Percentiles rank a stretch among this genome's conserved stretches.
Evolutionary conservation across 2,888 invertebrate genomes (phyloP).

Genomic region (Sisyra nigra): DNA sequence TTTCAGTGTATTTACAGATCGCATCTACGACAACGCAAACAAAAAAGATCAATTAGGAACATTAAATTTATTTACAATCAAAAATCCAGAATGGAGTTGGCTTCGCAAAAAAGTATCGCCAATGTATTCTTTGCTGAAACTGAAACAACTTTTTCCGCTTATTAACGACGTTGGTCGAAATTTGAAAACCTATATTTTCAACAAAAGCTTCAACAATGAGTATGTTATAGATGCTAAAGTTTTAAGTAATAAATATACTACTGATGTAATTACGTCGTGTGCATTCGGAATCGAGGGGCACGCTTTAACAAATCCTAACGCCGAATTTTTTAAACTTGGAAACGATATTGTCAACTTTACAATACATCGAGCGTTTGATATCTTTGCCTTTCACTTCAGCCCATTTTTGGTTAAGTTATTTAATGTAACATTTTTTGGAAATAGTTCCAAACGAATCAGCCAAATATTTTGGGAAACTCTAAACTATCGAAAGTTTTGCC

Average conservation of each 20-base stretch:
- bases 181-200: not conserved
- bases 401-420: not conserved
- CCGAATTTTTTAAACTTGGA: not conserved
- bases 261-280: slow-evolving; percentile 2
- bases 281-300: slow-evolving; percentile 2
- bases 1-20: slow-evolving; percentile 30
- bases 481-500: too few relatives aligned
- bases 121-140: slow-evolving; percentile 35
- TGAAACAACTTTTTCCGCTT: slow-evolving; percentile 33
- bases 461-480: not conserved
- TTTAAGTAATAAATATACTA: not conserved
- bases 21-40: slow-evolving; percentile 25
- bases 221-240: not conserved
- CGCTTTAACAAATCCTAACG: not conserved
- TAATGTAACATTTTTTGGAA: slow-evolving; percentile 1
- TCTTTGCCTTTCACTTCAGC: not conserved
- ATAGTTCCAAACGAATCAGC: not conserved
- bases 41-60: slow-evolving; percentile 26
- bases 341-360: not conserved
- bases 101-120: slow-evolving; percentile 34
- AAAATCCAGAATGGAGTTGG: slow-evolving; percentile 34
- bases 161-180: slow-evolving; percentile 18
- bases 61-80: slow-evolving; percentile 27
- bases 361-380: not conserved
- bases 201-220: not conserved